These are phyloP conservation scores for Rousettus leschenaultii DNA, from an alignment of 2,113 vertebrate species.

Conservation along the genomic window DNA sequence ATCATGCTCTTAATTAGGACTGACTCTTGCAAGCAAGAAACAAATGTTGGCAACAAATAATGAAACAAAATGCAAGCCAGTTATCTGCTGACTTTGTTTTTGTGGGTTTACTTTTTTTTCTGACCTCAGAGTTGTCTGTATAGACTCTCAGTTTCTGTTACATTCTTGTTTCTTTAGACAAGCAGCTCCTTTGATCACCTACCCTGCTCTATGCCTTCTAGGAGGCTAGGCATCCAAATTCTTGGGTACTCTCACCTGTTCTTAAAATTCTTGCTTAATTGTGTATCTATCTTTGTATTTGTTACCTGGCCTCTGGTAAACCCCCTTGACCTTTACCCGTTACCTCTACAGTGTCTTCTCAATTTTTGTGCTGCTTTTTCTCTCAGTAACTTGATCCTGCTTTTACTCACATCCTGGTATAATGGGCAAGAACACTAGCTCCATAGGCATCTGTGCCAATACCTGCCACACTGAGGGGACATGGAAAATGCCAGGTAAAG, in stretches of 20 bases:
- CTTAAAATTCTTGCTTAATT: background rate
- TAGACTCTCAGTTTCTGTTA: background rate
- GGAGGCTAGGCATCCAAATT: background rate
- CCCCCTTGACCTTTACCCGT: background rate
- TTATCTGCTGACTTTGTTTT: background rate
- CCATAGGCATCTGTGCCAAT: background rate
- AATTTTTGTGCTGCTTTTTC: background rate
- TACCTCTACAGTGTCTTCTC: background rate
- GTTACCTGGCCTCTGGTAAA: background rate
- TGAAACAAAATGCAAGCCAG: background rate
- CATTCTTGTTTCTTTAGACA: background rate
- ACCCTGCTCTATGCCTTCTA: background rate
- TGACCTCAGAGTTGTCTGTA: background rate
- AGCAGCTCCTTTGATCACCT: background rate
- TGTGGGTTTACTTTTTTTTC: background rate
- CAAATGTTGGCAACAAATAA: background rate
- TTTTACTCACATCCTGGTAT: background rate
- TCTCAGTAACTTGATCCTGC: background rate
- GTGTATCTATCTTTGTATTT: background rate
- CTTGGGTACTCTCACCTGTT: background rate
- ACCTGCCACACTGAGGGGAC: background rate
- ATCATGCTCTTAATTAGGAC: background rate
- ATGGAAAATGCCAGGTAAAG: background rate
- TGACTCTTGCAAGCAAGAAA: background rate
- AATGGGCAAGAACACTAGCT: background rate